These are phyloP conservation scores for Hoplodrina blanda DNA, from an alignment of 2,888 invertebrate species.

Conservation along the genomic window DNA sequence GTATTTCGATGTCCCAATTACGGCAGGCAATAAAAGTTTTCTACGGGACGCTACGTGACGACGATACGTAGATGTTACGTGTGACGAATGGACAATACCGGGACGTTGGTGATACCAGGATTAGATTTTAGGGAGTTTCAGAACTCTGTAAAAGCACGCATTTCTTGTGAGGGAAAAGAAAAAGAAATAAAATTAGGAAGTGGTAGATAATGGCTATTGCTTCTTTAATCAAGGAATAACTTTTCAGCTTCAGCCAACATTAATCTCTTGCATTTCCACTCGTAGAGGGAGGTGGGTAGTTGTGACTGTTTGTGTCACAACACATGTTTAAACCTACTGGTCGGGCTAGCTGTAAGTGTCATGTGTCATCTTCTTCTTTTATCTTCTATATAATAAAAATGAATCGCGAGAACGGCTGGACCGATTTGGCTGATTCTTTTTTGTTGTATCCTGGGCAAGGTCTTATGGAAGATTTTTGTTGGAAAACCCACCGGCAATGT, in stretches of 20 bases:
- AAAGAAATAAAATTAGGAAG: not conserved
- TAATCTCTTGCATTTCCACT: not conserved
- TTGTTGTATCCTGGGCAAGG: no score
- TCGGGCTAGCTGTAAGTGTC: not conserved
- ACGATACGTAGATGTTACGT: constrained; percentile 82
- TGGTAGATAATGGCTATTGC: not conserved
- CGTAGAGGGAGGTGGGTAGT: no score
- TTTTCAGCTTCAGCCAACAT: not conserved
- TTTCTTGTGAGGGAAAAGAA: not conserved
- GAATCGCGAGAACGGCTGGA: no score
- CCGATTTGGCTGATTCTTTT: no score
- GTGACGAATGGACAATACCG: constrained; percentile 83
- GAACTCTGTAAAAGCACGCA: not conserved
- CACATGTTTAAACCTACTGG: not conserved
- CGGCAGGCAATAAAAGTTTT: constrained; percentile 84
- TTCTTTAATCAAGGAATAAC: not conserved
- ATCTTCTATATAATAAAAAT: no score
- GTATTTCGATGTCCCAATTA: constrained; percentile 81
- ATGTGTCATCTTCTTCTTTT: no score
- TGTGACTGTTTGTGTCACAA: no score
- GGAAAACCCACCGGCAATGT: no score
- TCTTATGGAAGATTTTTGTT: no score
- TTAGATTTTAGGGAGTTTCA: constrained; percentile 26
- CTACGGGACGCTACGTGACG: constrained; percentile 80
- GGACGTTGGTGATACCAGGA: constrained; percentile 45